Evolutionary conservation across 2,113 vertebrate genomes (phyloP), one percentile per base, ranked within the genome.

Genomic region (Phoenicopterus ruber): DNA sequence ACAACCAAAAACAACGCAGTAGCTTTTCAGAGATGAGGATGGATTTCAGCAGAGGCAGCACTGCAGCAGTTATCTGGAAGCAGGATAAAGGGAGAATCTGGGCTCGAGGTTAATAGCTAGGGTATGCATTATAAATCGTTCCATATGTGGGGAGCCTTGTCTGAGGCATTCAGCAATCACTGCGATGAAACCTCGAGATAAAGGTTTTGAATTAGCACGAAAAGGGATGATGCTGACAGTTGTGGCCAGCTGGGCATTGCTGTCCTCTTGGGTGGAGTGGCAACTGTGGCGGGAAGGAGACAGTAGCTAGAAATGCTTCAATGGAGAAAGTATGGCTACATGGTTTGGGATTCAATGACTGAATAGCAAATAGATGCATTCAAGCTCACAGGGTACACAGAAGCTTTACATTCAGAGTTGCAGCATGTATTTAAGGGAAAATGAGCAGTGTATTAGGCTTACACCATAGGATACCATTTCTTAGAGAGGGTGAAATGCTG

Each of bases 281-380:
- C 32, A 10, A 0, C 8, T 8, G 67, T 5, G 1, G 13, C 8
- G 17, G 49, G 38, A 58, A 58, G 49, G 25, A 58, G 49, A 5
- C 24, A 2, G 16, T 1, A 32, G 12, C 34, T 46, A 5, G 46
- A 40, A n/a, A 10, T 12, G 12, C 34, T 13, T 16, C 31, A 6
- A 1, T 15, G 28, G 58, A 17, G 40, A 9, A 8, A 3, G 42
- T 20, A 2, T 7, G 16, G 40, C 32, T 54, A 5, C 24, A 2
- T 17, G 12, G 12, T n/a, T 31, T 36, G 58, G 34, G 36, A 17
- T 20, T 74, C 21, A 4, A 18, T 7, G 42, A 5, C 59, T 52
- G 17, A 38, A 19, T 1, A 40, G 25, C 2, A 2, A 40, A 17
- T 6, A 20, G 19, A 3, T 13, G 25, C 9, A 2, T 11, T 29